phyloP scores from a whole-genome alignment of 2,797 vertebrate genomes.

The Pristis pectinata region DNA sequence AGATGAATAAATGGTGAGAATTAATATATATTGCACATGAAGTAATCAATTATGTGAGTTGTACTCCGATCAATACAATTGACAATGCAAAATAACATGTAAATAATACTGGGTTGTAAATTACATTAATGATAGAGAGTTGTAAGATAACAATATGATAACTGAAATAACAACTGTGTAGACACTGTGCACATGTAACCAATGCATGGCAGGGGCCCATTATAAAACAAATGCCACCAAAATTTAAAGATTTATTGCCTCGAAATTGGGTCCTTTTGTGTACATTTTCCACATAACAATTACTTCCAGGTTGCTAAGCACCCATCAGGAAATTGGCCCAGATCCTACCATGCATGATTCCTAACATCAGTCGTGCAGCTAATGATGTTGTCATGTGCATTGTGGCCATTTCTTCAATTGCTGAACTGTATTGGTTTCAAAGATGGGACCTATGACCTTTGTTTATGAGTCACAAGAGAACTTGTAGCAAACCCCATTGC shows the following conservation, averaged over 20 bases:
- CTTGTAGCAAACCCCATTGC: no score
- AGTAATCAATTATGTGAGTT: not conserved
- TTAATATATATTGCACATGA: not conserved
- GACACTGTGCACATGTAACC: not conserved
- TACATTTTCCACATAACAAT: no score
- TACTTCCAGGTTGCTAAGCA: no score
- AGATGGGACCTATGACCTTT: no score
- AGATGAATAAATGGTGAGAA: not conserved
- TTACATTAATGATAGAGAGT: not conserved
- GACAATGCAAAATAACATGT: not conserved
- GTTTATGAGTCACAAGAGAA: no score
- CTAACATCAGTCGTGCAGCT: no score
- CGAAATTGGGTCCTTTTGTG: no score
- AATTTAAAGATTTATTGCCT: not conserved
- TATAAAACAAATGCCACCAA: not conserved
- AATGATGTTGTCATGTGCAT: no score
- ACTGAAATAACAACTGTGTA: not conserved
- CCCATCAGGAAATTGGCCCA: no score
- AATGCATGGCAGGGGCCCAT: not conserved
- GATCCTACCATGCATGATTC: no score
- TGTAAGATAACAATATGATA: not conserved
- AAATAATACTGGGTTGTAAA: not conserved
- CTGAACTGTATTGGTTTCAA: no score
- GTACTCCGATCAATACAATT: not conserved
- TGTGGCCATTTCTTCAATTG: no score